A percentile compares a stretch with the other conserved stretches of the same genome.
phyloP scores from a whole-genome alignment of 2,888 invertebrate species.

The Erebia aethiops region DNA sequence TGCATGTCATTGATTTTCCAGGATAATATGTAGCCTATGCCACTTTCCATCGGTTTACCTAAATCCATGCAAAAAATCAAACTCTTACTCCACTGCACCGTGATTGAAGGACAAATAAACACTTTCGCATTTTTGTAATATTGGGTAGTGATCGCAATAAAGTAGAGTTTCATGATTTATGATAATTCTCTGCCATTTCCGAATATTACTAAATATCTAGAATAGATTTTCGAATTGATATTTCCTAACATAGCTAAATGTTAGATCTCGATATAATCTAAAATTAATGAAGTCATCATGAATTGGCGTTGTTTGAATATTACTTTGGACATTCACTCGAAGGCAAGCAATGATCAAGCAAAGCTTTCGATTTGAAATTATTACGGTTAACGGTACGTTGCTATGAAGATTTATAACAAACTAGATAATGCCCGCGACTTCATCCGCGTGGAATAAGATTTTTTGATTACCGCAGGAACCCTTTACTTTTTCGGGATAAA shows the following conservation, averaged over 20 bases:
- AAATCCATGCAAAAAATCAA: too few species aligned
- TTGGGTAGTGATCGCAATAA: too few species aligned
- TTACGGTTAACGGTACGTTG: background rate
- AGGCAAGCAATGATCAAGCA: background rate
- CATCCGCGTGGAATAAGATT: too few species aligned
- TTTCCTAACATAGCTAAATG: background rate
- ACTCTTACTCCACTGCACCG: too few species aligned
- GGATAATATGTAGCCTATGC: too few species aligned
- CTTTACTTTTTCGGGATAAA: too few species aligned
- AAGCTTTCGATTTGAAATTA: background rate
- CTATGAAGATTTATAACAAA: background rate
- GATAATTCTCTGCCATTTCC: background rate
- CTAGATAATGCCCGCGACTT: too few species aligned
- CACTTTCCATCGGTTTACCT: too few species aligned
- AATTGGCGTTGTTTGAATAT: background rate
- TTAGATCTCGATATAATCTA: background rate
- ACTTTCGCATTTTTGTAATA: too few species aligned
- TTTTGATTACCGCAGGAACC: too few species aligned
- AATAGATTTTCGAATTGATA: background rate
- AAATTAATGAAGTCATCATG: background rate
- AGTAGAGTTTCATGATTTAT: background rate
- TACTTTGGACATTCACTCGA: background rate
- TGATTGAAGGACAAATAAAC: too few species aligned
- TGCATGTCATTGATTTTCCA: too few species aligned
- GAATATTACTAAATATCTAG: background rate